These are phyloP conservation scores for Argyra leucocephala DNA, from an alignment of 2,888 invertebrate species.

Conservation along the genomic window DNA sequence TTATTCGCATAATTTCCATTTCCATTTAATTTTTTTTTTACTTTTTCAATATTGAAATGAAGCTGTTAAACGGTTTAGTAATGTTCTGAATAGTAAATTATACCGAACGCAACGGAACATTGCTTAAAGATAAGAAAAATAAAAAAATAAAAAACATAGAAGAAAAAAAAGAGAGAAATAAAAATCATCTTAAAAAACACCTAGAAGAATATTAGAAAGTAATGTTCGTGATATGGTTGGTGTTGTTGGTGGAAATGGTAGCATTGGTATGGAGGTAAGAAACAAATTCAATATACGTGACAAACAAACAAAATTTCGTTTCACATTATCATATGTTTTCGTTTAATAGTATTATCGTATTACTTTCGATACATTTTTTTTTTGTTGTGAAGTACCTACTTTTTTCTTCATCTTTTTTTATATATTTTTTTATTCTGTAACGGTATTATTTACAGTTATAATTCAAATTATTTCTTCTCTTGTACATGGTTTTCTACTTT, in stretches of 20 bases:
- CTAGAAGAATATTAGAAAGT: too few relatives aligned
- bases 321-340: neutral
- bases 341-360: neutral
- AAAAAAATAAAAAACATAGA: too few relatives aligned
- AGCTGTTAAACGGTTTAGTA: constrained; percentile 3
- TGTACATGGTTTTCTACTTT: constrained; percentile 4
- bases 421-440: neutral
- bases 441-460: neutral
- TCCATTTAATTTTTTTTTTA: neutral
- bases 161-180: neutral
- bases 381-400: neutral
- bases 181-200: too few relatives aligned
- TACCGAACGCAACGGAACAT: too few relatives aligned
- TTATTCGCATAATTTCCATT: neutral
- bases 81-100: neutral
- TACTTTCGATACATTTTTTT: neutral
- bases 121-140: too few relatives aligned
- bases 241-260: too few relatives aligned
- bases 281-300: neutral
- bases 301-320: neutral
- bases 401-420: too few relatives aligned
- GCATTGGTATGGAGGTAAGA: neutral
- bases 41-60: neutral
- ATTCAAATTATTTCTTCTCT: neutral
- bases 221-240: too few relatives aligned